phyloP scores from a whole-genome alignment of 1,140 invertebrate genomes.

The Cydia strobilella region DNA sequence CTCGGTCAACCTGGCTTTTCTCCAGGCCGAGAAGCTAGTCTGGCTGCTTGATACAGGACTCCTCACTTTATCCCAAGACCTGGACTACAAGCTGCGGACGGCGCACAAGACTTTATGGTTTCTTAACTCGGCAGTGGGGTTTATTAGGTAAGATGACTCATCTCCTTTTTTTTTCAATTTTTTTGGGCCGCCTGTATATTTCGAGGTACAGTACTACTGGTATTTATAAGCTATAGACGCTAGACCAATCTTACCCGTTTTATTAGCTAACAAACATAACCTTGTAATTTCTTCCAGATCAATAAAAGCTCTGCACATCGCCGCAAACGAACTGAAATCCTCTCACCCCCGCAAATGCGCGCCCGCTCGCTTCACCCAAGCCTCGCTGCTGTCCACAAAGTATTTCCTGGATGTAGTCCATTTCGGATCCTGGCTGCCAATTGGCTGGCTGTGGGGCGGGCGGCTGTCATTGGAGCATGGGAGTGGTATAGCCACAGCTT shows the following conservation, averaged over 20 bases:
- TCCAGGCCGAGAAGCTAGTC: constrained; percentile 67
- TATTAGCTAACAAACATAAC: too few species aligned
- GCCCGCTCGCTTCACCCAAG: constrained; percentile 55
- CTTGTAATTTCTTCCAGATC: constrained; percentile 49
- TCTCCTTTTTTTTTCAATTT: too few species aligned
- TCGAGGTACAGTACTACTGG: too few species aligned
- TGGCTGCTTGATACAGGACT: constrained; percentile 65
- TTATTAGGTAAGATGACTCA: constrained; percentile 54
- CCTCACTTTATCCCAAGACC: constrained; percentile 46
- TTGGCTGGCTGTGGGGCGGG: constrained; percentile 68
- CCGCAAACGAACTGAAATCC: constrained; percentile 47
- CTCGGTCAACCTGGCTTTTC: constrained; percentile 56
- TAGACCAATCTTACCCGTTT: too few species aligned
- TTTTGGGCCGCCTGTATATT: too few species aligned
- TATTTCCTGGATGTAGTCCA: constrained; percentile 59
- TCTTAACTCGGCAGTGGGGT: constrained; percentile 57
- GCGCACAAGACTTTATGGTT: constrained; percentile 70
- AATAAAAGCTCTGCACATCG: constrained; percentile 53
- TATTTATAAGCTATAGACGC: too few species aligned
- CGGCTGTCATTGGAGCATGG: constrained; percentile 44
- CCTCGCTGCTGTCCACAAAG: constrained; percentile 58
- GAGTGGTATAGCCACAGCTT: constrained; percentile 51
- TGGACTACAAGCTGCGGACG: constrained; percentile 50
- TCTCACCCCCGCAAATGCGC: constrained; percentile 57
- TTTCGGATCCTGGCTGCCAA: constrained; percentile 64